These are phyloP conservation scores for Aurelia aurita DNA, from an alignment of 30 jellyfish, hydroid and myxozoan species.

Conservation along the genomic window DNA sequence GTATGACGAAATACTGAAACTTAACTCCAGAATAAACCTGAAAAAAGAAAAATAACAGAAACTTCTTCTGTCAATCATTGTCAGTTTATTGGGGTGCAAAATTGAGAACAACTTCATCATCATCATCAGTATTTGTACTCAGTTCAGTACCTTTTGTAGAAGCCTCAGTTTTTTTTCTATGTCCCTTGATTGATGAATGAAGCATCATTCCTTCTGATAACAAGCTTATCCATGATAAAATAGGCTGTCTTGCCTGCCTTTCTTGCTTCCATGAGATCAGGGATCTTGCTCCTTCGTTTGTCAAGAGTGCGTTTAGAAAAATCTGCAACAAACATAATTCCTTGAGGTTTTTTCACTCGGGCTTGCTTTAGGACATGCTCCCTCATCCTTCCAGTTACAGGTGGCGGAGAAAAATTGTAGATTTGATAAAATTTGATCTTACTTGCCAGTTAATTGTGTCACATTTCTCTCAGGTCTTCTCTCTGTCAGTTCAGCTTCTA, in stretches of 20 bases:
- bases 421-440: too few relatives aligned
- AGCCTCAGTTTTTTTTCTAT: background rate
- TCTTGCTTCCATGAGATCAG: slow-evolving; percentile 18
- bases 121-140: background rate
- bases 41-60: too few relatives aligned
- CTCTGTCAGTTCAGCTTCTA: too few relatives aligned
- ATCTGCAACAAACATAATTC: slow-evolving; percentile 22
- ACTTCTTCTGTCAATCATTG: background rate
- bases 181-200: too few relatives aligned
- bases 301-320: slow-evolving; percentile 10
- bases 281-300: slow-evolving; percentile 14
- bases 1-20: background rate
- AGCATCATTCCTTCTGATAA: background rate
- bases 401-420: too few relatives aligned
- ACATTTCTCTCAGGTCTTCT: too few relatives aligned
- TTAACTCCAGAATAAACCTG: background rate
- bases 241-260: slow-evolving; percentile 20
- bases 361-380: slow-evolving; percentile 15
- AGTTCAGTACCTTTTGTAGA: background rate
- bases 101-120: too few relatives aligned
- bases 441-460: too few relatives aligned
- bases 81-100: too few relatives aligned
- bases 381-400: background rate
- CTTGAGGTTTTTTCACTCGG: slow-evolving; percentile 14
- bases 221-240: slow-evolving; percentile 16